Conservation (phyloP, 2,113 vertebrate genomes). For the Globicephala melas region DNA sequence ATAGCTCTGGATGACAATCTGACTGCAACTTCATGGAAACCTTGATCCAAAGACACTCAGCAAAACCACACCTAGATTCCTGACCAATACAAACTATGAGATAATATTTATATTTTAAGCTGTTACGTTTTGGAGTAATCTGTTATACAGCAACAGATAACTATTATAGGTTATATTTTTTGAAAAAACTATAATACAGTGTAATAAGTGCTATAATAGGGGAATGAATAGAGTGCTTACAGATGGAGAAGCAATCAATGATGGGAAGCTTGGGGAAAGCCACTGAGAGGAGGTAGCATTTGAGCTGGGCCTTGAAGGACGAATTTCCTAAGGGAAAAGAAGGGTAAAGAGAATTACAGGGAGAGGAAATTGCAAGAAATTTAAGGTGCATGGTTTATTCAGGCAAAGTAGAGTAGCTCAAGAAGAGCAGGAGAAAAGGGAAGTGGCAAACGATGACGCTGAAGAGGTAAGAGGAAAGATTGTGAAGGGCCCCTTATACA, state of each 20-base stretch:
- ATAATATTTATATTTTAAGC: background rate
- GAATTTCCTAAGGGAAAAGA: background rate
- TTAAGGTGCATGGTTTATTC: background rate
- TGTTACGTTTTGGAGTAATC: background rate
- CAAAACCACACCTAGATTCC: background rate
- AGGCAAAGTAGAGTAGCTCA: background rate
- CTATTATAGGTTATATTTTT: background rate
- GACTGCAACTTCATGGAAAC: background rate
- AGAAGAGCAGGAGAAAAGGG: background rate
- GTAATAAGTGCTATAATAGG: background rate
- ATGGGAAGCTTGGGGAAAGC: background rate
- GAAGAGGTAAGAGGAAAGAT: background rate
- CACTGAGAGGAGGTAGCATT: background rate
- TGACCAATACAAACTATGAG: background rate
- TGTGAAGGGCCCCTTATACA: background rate
- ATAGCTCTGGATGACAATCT: background rate
- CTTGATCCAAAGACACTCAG: background rate
- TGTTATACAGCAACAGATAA: background rate
- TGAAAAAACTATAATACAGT: background rate
- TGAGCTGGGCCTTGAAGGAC: background rate
- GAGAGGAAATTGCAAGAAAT: background rate
- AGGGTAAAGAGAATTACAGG: background rate
- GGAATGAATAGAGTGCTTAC: background rate
- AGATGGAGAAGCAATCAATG: background rate
- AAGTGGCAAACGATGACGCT: background rate